Conservation (phyloP, 1,140 invertebrate species). For the Drosophila virilis region DNA sequence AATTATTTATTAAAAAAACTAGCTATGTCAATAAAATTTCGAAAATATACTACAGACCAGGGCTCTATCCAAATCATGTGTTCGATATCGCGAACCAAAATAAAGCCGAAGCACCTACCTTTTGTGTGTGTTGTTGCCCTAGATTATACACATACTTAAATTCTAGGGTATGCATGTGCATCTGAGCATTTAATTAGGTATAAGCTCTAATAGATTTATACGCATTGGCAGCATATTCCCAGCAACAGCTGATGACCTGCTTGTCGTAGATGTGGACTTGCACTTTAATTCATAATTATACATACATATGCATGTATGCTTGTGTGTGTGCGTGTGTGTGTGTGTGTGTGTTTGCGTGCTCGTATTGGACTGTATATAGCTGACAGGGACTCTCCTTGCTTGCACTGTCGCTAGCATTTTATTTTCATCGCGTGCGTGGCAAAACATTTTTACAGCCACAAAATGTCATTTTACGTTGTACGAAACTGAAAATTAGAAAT, state of each 20-base stretch:
- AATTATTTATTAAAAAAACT: too few relatives aligned
- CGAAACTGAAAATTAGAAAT: constrained; percentile 30
- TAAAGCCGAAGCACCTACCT: too few relatives aligned
- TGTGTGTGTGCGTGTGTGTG: background rate
- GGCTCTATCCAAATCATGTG: too few relatives aligned
- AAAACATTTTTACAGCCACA: constrained; percentile 74
- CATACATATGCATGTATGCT: background rate
- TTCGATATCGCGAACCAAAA: too few relatives aligned
- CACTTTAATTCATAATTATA: constrained; percentile 11
- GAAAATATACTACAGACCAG: too few relatives aligned
- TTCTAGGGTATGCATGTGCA: too few relatives aligned
- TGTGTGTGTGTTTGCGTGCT: constrained; percentile 5
- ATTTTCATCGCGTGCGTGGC: constrained; percentile 70
- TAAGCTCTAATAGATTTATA: too few relatives aligned
- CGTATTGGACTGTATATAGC: background rate
- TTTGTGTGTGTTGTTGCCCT: too few relatives aligned
- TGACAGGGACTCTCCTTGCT: constrained; percentile 40
- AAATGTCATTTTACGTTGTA: constrained; percentile 74
- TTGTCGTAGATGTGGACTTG: constrained; percentile 10
- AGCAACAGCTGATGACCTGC: constrained; percentile 3
- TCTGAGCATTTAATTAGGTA: too few relatives aligned
- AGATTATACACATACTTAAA: too few relatives aligned
- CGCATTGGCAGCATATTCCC: background rate
- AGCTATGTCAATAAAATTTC: too few relatives aligned
- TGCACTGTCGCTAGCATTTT: constrained; percentile 66